phyloP scores from a whole-genome alignment of 2,113 vertebrate genomes.

The Heliornis fulica region DNA sequence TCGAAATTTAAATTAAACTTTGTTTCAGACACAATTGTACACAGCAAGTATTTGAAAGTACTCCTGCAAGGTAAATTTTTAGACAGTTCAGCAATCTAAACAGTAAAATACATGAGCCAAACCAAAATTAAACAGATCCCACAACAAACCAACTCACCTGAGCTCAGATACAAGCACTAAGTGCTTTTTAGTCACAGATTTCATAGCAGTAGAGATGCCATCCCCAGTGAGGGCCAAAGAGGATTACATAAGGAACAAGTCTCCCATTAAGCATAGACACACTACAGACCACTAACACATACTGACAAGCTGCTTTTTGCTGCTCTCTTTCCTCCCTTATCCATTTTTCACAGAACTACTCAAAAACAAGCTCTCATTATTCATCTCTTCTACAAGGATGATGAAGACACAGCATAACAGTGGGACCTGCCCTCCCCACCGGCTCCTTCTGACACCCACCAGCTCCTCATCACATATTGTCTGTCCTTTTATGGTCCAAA shows the following conservation, averaged over 20 bases:
- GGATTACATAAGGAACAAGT: not conserved
- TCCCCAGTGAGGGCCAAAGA: not conserved
- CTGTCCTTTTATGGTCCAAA: not conserved
- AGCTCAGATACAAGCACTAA: not conserved
- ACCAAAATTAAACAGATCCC: not conserved
- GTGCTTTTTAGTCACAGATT: not conserved
- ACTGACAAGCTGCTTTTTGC: not conserved
- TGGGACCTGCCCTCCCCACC: not conserved
- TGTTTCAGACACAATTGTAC: not conserved
- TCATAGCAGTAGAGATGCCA: not conserved
- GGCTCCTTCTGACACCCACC: not conserved
- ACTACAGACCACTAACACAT: not conserved
- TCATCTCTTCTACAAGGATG: not conserved
- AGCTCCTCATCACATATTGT: rapidly evolving
- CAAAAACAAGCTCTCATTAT: not conserved
- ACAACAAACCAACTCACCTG: not conserved
- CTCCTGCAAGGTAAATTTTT: slow-evolving; percentile 43
- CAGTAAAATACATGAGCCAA: not conserved
- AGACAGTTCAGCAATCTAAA: slow-evolving; percentile 3
- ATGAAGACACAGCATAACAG: not conserved
- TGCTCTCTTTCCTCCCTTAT: not conserved
- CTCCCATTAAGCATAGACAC: not conserved
- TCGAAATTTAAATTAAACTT: slow-evolving; percentile 64
- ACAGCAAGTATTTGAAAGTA: not conserved
- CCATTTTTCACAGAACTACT: not conserved